Conservation (phyloP, 2,797 vertebrate genomes). For the Argyrosomus regius region DNA sequence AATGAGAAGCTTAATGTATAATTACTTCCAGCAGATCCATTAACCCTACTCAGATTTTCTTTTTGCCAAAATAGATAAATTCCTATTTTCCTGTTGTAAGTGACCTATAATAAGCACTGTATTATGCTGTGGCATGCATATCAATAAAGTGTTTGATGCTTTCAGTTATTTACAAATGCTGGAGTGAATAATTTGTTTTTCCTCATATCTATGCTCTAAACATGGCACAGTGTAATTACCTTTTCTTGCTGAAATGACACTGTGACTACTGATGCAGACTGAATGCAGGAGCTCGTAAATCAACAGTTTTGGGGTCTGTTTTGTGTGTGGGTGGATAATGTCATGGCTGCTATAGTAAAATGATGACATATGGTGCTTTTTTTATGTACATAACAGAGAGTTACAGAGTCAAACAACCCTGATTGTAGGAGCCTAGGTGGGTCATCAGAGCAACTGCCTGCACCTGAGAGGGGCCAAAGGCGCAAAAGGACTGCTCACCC, state of each 20-base stretch:
- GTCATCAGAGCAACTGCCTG: no score
- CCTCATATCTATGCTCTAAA: conserved; percentile 66
- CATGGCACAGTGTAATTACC: conserved; percentile 67
- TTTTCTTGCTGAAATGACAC: conserved; percentile 60
- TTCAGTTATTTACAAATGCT: conserved; percentile 59
- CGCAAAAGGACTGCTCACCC: no score
- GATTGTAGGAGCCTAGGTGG: no score
- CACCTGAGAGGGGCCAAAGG: no score
- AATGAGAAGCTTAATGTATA: conserved; percentile 40
- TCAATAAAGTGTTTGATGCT: conserved; percentile 42
- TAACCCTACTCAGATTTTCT: conserved; percentile 54
- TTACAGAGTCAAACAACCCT: not conserved
- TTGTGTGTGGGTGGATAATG: conserved; percentile 20
- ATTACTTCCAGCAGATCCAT: conserved; percentile 50
- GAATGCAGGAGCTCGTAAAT: conserved; percentile 35
- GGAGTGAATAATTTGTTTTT: conserved; percentile 75
- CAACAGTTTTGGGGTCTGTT: conserved; percentile 7
- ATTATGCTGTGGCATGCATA: conserved; percentile 39
- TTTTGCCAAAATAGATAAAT: conserved; percentile 50
- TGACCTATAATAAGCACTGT: conserved; percentile 58
- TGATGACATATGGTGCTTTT: conserved; percentile 3
- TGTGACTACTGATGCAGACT: conserved; percentile 44
- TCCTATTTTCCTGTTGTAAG: conserved; percentile 38
- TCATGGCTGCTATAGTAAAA: conserved; percentile 17
- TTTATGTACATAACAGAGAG: not conserved